Conservation (phyloP, 2,888 invertebrate species). For the Tiliacea aurago region DNA sequence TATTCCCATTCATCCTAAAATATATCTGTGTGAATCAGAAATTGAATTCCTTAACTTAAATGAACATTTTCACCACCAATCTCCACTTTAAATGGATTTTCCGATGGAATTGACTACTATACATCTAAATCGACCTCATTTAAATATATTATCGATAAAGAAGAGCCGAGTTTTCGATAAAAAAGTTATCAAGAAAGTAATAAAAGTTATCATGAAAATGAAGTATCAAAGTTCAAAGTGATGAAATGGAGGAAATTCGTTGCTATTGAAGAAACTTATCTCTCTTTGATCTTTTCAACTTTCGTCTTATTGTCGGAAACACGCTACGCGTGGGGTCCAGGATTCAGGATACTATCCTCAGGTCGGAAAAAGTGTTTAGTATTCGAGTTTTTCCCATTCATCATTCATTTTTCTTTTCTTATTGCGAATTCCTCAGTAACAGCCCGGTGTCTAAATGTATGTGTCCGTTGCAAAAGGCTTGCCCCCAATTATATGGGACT, state of each 20-base stretch:
- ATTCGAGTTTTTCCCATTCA: background rate
- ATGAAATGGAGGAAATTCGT: background rate
- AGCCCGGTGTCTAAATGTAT: no score
- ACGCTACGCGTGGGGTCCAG: background rate
- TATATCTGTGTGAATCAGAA: constrained; percentile 6
- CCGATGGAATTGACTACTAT: constrained; percentile 7
- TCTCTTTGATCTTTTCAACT: background rate
- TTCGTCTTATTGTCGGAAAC: background rate
- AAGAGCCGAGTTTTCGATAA: constrained; percentile 17
- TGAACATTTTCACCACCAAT: constrained; percentile 6
- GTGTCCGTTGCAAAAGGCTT: no score
- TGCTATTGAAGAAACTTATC: background rate
- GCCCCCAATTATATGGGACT: no score
- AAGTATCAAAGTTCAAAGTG: constrained; percentile 29
- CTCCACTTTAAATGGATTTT: constrained; percentile 2
- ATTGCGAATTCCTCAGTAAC: background rate
- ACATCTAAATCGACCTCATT: constrained; percentile 20
- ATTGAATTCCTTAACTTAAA: constrained; percentile 14
- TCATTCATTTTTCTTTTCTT: no score
- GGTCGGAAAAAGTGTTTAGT: background rate
- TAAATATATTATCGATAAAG: constrained; percentile 25
- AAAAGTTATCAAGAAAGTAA: constrained; percentile 27
- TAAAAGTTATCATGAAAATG: constrained; percentile 35
- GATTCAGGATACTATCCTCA: background rate
- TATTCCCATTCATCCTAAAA: constrained; percentile 2